A percentile compares a stretch with the other conserved stretches of the same genome.
These are phyloP conservation scores for Amphipyra tragopoginis DNA, from an alignment of 2,888 invertebrate species.

Conservation along the genomic window DNA sequence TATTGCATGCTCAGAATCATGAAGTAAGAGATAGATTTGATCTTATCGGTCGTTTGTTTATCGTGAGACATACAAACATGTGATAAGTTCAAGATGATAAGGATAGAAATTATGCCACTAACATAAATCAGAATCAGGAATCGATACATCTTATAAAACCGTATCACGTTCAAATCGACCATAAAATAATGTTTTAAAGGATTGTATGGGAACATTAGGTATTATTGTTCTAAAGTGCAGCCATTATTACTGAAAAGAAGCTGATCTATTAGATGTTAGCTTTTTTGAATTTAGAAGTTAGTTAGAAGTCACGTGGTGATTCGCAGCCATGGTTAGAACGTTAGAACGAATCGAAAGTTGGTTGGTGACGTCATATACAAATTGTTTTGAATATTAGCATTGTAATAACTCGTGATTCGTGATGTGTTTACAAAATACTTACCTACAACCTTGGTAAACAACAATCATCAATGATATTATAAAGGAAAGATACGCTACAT, in stretches of 20 bases:
- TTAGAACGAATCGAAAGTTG: conserved; percentile 43
- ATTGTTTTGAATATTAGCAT: conserved; percentile 31
- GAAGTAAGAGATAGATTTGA: conserved; percentile 12
- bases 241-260: too few relatives aligned
- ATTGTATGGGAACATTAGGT: too few relatives aligned
- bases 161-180: background rate
- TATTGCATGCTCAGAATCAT: conserved; percentile 30
- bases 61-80: conserved; percentile 42
- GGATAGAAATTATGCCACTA: background rate
- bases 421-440: conserved; percentile 41
- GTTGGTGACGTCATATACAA: conserved; percentile 32
- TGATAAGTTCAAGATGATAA: conserved; percentile 13
- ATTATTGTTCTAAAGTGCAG: too few relatives aligned
- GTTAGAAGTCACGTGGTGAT: conserved; percentile 22
- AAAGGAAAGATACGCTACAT: too few relatives aligned
- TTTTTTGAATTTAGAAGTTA: too few relatives aligned
- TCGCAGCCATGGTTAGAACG: conserved; percentile 20
- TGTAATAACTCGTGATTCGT: conserved; percentile 38
- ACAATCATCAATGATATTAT: too few relatives aligned
- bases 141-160: background rate
- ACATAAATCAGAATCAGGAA: conserved; percentile 13
- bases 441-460: conserved; percentile 31
- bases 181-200: too few relatives aligned
- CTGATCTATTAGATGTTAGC: background rate
- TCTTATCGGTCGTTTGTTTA: conserved; percentile 28